A percentile compares a stretch with the other conserved stretches of the same genome.
These are phyloP conservation scores for Patiria pectinifera DNA, from an alignment of 53 echinoderm and acorn worm species.

Conservation along the genomic window DNA sequence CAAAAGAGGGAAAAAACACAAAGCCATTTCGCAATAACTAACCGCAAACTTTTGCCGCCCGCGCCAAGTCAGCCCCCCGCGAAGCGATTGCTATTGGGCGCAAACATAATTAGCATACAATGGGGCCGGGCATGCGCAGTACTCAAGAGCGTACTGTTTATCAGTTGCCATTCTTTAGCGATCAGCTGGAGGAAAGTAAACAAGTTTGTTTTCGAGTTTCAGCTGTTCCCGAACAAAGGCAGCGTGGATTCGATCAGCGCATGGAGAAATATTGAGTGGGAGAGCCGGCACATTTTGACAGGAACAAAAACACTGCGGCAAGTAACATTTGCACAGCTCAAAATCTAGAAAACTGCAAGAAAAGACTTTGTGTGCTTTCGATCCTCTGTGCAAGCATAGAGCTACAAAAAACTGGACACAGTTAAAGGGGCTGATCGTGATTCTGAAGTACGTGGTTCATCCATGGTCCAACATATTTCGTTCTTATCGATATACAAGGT, in stretches of 20 bases:
- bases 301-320: not conserved
- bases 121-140: constrained; percentile 64
- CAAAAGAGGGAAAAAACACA: not conserved
- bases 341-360: too few species aligned
- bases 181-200: constrained; percentile 68
- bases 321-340: not conserved
- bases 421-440: too few species aligned
- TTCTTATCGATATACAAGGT: too few species aligned
- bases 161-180: not conserved
- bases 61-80: not conserved
- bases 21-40: not conserved
- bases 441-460: too few species aligned
- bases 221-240: not conserved
- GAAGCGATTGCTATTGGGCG: not conserved
- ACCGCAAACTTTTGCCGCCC: not conserved
- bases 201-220: constrained; percentile 33
- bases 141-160: not conserved
- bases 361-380: too few species aligned
- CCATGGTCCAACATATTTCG: too few species aligned
- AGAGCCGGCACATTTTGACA: too few species aligned
- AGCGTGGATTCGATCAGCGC: not conserved
- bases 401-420: too few species aligned
- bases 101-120: constrained; percentile 68
- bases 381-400: too few species aligned
- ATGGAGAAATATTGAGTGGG: too few species aligned